Conservation (phyloP, 1,140 invertebrate species). For the Plectrocnemia conspersa region DNA sequence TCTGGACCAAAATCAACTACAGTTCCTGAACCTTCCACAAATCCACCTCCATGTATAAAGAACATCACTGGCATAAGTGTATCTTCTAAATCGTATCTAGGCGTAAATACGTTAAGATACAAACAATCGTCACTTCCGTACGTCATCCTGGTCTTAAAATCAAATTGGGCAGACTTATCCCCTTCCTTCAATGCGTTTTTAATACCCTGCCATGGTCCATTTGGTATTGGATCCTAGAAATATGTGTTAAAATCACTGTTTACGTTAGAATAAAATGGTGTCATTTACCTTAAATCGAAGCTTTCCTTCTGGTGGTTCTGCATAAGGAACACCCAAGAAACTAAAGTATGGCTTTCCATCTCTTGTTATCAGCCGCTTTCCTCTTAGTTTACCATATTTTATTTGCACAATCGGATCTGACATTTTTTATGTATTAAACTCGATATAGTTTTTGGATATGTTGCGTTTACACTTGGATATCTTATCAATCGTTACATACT, state of each 20-base stretch:
- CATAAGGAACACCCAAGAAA: slow-evolving; percentile 53
- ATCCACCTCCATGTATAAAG: slow-evolving; percentile 59
- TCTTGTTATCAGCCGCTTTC: background rate
- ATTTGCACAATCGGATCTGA: no score
- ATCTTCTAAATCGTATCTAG: slow-evolving; percentile 30
- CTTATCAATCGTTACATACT: no score
- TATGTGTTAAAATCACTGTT: background rate
- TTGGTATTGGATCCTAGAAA: no score
- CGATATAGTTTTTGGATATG: no score
- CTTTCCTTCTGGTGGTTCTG: slow-evolving; percentile 50
- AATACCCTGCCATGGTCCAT: no score
- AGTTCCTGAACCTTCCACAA: slow-evolving; percentile 18
- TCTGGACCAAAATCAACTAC: slow-evolving; percentile 13
- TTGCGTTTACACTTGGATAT: no score
- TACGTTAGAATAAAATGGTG: background rate
- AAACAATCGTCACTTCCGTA: slow-evolving; percentile 26
- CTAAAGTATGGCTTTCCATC: slow-evolving; percentile 16
- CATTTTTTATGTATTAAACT: no score
- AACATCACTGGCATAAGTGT: slow-evolving; percentile 54
- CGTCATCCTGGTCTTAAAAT: no score
- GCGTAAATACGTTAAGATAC: slow-evolving; percentile 24
- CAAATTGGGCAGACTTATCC: no score
- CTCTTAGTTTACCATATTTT: slow-evolving; percentile 12
- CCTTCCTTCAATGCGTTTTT: no score
- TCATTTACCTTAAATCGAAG: slow-evolving; percentile 24